Evolutionary conservation across 2,113 vertebrate species (phyloP).

Genomic region (Elephantulus edwardii): DNA sequence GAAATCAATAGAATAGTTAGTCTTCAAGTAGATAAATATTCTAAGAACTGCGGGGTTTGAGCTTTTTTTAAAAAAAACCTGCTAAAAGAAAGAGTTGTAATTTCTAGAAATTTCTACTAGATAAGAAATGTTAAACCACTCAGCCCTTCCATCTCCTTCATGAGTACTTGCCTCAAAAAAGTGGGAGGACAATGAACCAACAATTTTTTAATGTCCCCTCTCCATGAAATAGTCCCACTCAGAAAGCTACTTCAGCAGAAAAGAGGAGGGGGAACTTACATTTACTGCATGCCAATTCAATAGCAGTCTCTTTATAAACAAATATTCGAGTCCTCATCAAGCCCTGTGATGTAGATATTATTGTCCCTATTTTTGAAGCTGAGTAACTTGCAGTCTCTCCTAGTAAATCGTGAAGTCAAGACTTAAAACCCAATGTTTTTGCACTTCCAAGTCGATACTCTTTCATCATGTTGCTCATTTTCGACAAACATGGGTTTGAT

Average conservation of each 20-base stretch:
- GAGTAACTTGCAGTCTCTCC: not conserved
- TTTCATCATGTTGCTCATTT: not conserved
- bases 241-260: not conserved
- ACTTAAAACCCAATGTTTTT: not conserved
- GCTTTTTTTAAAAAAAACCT: constrained; percentile 10
- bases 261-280: not conserved
- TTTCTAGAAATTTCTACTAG: not conserved
- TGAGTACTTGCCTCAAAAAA: not conserved
- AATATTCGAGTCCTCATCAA: not conserved
- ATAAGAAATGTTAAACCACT: not conserved
- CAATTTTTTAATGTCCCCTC: not conserved
- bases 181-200: not conserved
- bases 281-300: not conserved
- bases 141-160: not conserved
- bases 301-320: not conserved
- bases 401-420: not conserved
- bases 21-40: not conserved
- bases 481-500: not conserved
- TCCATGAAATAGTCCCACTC: not conserved
- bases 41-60: not conserved
- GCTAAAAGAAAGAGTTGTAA: not conserved
- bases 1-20: too few relatives aligned
- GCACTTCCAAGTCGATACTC: not conserved
- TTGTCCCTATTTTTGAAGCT: not conserved
- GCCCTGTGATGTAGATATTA: not conserved